Percentiles rank a stretch among this genome's conserved stretches.
These are phyloP conservation scores for Gavialis gangeticus DNA, from an alignment of 2,113 vertebrate species.

Conservation along the genomic window DNA sequence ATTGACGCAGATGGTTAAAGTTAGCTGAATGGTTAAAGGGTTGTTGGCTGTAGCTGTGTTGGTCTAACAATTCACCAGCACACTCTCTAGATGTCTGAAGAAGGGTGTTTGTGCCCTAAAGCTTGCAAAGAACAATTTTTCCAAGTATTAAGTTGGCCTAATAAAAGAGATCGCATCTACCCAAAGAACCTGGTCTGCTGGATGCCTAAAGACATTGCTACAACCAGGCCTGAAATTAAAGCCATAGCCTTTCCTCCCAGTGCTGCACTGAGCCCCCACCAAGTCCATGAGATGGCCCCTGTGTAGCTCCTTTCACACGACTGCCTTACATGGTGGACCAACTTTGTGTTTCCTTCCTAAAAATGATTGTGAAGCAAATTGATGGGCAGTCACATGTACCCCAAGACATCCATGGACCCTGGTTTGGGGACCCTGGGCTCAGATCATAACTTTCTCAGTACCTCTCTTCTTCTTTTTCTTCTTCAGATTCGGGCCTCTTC, in stretches of 20 bases:
- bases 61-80: no score
- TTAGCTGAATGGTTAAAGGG: background rate
- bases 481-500: background rate
- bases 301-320: background rate
- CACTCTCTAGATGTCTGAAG: no score
- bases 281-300: background rate
- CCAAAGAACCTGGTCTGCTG: no score
- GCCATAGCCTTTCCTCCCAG: background rate
- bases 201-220: no score
- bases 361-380: background rate
- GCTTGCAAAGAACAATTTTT: no score
- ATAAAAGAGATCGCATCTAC: no score
- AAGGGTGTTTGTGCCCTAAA: no score
- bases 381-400: background rate
- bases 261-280: background rate
- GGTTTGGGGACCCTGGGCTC: background rate
- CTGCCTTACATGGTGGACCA: background rate
- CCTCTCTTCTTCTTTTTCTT: slow-evolving; percentile 12
- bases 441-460: slow-evolving; percentile 1
- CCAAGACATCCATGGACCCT: background rate
- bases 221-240: background rate
- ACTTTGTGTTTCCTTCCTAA: background rate
- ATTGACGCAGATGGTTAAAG: background rate
- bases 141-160: no score
- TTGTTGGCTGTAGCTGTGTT: background rate